Base-by-base conservation (phyloP, 2,888 invertebrate species). In the Chaitophorus viminalis region DNA sequence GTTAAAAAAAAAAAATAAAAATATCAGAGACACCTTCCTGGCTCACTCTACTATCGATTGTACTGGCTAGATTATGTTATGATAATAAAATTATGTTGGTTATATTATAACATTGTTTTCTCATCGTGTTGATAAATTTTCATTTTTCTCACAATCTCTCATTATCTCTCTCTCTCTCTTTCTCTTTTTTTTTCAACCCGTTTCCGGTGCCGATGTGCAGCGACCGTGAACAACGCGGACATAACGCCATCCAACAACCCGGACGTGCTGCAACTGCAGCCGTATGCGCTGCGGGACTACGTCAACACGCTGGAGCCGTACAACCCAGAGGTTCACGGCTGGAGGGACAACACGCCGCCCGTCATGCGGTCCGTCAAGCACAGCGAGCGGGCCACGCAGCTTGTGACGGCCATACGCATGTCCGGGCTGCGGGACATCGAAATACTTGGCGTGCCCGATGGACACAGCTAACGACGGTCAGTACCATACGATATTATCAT, bases 251-350 rank as follows among this genome's bases (percentile, higher is more conserved):
- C 81, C 21, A 75, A 52, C 18, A 65, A 54, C 54, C 9, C 87
- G 33, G 81, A 87, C 65, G 70, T 36, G 83, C 36, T 89, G 31
- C 89, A 89, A 84, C 89, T 90, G 90, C 90, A 90, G 65, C 90
- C 90, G 39, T 87, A 90, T 89, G 89, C 90, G 33, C 88, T 90
- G 87, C 88, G 90, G 31, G 90, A 90, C 74, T 90, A 90, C 83
- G 90, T 90, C 72, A 90, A 89, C 77, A 90, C 90, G 25, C 85
- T 90, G 84, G 90, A 90, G 88, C 90, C 90, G 29, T 90, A 90
- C 89, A 90, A 90, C 89, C 90, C 90, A 14, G 90, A 90, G 84
- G 84, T 90, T 46, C 90, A 90, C 89, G 90, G 90, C 33, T 90
- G 90, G 90, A 89, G 90, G 65, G 90, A 90, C 68, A 89, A 89